Evolutionary conservation across 64 coral and sea anemone species (phyloP).

Genomic region (Pocillopora damicornis): DNA sequence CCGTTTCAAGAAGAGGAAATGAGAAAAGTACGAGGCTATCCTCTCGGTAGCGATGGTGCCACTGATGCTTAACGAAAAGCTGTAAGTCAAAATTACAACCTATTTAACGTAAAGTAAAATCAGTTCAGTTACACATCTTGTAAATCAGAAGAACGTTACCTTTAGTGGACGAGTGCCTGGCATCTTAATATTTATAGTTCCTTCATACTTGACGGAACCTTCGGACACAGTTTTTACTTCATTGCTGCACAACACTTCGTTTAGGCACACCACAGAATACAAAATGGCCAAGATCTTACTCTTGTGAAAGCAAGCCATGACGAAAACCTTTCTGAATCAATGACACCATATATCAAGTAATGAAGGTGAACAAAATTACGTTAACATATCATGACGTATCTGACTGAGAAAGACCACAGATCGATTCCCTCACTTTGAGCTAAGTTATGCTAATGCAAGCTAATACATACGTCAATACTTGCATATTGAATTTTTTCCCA

Average conservation of each 20-base stretch:
- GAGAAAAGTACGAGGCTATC: not conserved
- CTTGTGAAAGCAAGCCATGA: not conserved
- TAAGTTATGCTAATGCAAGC: slow-evolving; percentile 26
- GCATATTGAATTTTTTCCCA: not conserved
- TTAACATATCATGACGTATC: not conserved
- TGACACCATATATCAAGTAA: not conserved
- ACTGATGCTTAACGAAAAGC: not conserved
- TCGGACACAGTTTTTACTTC: not conserved
- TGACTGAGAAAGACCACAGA: not conserved
- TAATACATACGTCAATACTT: not conserved
- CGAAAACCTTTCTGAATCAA: not conserved
- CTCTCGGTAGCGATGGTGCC: not conserved
- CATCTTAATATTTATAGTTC: slow-evolving; percentile 9
- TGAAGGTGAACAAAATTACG: not conserved
- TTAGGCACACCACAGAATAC: not conserved
- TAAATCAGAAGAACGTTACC: not conserved
- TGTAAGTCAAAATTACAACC: not conserved
- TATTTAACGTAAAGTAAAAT: not conserved
- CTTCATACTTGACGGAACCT: not conserved
- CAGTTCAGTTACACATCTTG: not conserved
- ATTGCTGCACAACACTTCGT: not conserved
- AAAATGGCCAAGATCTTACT: slow-evolving; percentile 1
- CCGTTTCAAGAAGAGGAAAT: too few relatives aligned
- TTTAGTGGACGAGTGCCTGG: slow-evolving; percentile 29
- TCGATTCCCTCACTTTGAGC: not conserved